Percentiles rank a stretch among this genome's conserved stretches.
Conservation (phyloP, 2,797 vertebrate species). For the Xerus rutilus region DNA sequence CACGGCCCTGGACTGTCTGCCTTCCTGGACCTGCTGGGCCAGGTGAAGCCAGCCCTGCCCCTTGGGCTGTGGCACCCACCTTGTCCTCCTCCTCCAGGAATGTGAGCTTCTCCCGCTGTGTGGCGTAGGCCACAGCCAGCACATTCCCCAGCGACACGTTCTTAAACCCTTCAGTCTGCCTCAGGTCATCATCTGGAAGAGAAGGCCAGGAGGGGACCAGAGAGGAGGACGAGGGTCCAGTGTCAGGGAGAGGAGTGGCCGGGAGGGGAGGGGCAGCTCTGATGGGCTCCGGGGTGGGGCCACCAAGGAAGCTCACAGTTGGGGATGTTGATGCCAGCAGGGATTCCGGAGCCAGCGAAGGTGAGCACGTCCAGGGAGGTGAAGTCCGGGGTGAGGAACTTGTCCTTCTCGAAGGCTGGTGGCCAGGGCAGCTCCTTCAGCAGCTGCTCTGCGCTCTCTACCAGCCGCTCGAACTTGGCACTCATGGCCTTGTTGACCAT, state of each 20-base stretch:
- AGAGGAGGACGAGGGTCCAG: neutral
- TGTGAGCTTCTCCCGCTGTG: slow-evolving; percentile 94
- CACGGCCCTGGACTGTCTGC: neutral
- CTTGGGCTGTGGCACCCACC: slow-evolving; percentile 81
- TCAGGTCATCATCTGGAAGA: slow-evolving; percentile 93
- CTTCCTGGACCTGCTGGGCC: neutral
- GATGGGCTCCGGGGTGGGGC: neutral
- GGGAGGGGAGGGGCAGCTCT: neutral
- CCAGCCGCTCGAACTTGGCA: slow-evolving; percentile 93
- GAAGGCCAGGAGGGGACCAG: neutral
- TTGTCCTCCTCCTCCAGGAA: slow-evolving; percentile 95
- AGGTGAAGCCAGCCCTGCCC: neutral
- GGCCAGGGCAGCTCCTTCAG: slow-evolving; percentile 96
- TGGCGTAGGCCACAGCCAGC: slow-evolving; percentile 93
- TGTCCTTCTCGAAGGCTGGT: slow-evolving; percentile 93
- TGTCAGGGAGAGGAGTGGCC: neutral
- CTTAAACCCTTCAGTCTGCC: slow-evolving; percentile 96
- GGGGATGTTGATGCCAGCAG: slow-evolving; percentile 97
- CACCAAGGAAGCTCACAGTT: slow-evolving; percentile 90
- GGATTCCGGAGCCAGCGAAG: slow-evolving; percentile 95
- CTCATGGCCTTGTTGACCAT: slow-evolving; percentile 97
- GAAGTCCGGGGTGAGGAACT: slow-evolving; percentile 95
- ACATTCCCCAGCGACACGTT: slow-evolving; percentile 96
- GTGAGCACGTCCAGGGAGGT: slow-evolving; percentile 96
- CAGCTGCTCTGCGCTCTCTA: slow-evolving; percentile 92